Base-by-base conservation (phyloP, 2,888 invertebrate species). In the Thera britannica region DNA sequence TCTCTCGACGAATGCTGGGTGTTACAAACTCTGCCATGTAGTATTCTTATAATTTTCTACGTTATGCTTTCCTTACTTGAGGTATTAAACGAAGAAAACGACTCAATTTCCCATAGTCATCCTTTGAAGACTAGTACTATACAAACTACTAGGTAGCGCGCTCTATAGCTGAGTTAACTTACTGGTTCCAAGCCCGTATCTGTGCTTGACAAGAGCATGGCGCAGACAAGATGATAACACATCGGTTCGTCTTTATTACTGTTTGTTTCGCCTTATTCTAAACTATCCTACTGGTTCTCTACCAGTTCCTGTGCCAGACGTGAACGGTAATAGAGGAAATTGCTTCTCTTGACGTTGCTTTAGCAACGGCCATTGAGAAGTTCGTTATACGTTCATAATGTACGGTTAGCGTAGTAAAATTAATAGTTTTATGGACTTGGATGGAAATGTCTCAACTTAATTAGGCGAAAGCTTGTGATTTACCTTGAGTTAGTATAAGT, bases 321-420 rank as follows among this genome's bases (percentile, higher is more conserved):
- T 60, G 52, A 52, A 57, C 36, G 44, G 49, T 62, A 61, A 66
- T 65, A 62, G 62, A 62, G 58, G 62, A 67, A 62, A 67, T 62
- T 59, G 58, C 67, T 58, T 61, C 61, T 62, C 60, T 59, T 38
- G 57, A 35, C 58, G 62, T 58, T 62, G 57, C 52, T 62, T 59
- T 41, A 59, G 67, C 57, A 61, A 54, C 61, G 44, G 52, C 62
- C 49, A 49, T 56, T 65, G 65, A 55, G 58, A 62, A 41, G 62
- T 58, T 52, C 51, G 36, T 62, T 58, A 62, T 48, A 61, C n/a
- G 61, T 57, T 51, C 55, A 58, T 54, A 66, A 66, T 57, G 23
- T 49, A 65, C 56, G 57, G 23, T 9, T 6, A 54, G 41, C 11
- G 60, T 36, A 58, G 58, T 67, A 58, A 67, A 66, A 66, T 56